phyloP scores from a whole-genome alignment of 2,113 vertebrate genomes.

The Microcebus jonahi region DNA sequence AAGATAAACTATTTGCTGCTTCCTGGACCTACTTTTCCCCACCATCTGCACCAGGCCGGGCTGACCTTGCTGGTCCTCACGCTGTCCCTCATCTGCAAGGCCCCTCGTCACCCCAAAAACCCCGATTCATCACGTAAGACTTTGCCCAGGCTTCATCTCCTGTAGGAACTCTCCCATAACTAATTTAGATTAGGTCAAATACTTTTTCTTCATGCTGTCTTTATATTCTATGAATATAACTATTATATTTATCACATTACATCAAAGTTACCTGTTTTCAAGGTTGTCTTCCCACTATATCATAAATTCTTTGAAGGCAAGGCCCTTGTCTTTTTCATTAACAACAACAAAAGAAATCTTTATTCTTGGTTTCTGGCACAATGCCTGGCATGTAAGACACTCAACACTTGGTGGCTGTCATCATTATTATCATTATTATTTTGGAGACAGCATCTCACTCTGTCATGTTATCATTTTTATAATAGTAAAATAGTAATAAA shows the following conservation, averaged over 20 bases:
- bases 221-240: background rate
- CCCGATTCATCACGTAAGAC: background rate
- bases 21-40: background rate
- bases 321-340: background rate
- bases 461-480: background rate
- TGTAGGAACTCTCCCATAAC: background rate
- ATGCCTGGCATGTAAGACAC: background rate
- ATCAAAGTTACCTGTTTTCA: background rate
- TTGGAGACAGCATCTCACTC: no score
- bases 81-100: no score
- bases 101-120: background rate
- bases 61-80: background rate
- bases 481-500: background rate
- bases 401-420: background rate
- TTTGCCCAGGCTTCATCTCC: background rate
- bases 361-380: background rate
- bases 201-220: background rate
- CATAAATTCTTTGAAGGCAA: background rate
- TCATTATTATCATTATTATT: background rate
- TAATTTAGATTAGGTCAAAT: background rate
- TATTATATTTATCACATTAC: background rate
- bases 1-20: background rate
- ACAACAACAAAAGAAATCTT: background rate
- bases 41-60: background rate
- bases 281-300: background rate